Conservation (phyloP, 2,797 vertebrate genomes). For the Acestrorhynchus altus region DNA sequence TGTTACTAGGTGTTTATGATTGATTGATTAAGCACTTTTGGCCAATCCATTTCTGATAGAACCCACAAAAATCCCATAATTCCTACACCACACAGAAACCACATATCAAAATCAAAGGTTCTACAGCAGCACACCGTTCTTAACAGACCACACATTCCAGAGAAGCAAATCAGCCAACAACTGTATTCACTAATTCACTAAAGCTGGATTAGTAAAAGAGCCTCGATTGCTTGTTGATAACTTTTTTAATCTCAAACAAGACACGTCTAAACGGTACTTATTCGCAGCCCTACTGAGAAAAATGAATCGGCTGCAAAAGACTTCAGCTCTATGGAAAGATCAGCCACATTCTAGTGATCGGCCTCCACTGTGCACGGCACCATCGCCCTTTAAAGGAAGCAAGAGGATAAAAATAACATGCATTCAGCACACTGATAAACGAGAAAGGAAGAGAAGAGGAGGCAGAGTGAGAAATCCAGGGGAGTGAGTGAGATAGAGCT, state of each 20-base stretch:
- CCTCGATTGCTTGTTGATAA: no score
- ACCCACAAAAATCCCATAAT: no score
- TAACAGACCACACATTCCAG: no score
- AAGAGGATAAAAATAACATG: not conserved
- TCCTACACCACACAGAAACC: no score
- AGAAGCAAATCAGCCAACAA: no score
- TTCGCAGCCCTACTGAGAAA: not conserved
- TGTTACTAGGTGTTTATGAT: no score
- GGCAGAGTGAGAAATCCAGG: not conserved
- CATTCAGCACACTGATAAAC: not conserved
- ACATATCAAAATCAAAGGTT: no score
- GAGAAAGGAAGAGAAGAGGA: not conserved
- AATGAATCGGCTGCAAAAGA: not conserved
- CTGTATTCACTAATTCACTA: no score
- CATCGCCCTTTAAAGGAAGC: conserved; percentile 1
- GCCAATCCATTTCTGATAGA: no score
- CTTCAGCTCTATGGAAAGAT: not conserved
- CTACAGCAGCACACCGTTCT: no score
- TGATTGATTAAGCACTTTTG: no score
- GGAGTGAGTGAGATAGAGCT: not conserved
- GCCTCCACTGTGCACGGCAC: not conserved
- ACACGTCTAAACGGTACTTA: not conserved
- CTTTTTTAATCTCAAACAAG: not conserved
- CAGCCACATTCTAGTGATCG: not conserved
- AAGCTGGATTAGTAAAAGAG: no score